These are phyloP conservation scores for Brotula barbata DNA, from an alignment of 2,797 vertebrate species.

Conservation along the genomic window DNA sequence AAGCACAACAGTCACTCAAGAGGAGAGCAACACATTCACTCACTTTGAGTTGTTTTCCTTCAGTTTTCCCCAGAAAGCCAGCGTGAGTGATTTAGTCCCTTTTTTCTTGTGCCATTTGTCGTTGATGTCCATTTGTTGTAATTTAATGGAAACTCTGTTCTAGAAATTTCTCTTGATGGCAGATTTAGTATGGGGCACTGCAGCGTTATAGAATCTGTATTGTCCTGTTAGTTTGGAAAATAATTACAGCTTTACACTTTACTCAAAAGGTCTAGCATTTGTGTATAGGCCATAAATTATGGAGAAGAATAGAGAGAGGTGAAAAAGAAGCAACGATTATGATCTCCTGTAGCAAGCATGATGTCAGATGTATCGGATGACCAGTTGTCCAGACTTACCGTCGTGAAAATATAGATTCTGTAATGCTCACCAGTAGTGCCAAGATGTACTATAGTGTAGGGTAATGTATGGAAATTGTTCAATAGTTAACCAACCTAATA, in stretches of 20 bases:
- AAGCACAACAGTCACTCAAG: constrained; percentile 49
- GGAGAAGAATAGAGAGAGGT: constrained; percentile 1
- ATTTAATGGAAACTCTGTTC: no score
- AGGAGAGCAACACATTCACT: neutral
- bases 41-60: neutral
- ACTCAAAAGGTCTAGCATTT: no score
- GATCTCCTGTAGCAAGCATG: neutral
- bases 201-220: no score
- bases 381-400: neutral
- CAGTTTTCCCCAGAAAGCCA: no score
- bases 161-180: no score
- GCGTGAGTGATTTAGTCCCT: no score
- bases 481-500: neutral
- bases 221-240: no score
- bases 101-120: no score
- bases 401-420: neutral
- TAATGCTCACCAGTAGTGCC: neutral
- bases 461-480: neutral
- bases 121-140: no score
- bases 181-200: no score
- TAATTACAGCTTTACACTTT: no score
- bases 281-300: constrained; percentile 54
- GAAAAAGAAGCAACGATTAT: neutral
- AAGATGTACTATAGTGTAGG: neutral
- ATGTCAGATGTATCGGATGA: constrained; percentile 2